Conservation (phyloP, 1,140 invertebrate genomes). For the Drosophila pruinosa region DNA sequence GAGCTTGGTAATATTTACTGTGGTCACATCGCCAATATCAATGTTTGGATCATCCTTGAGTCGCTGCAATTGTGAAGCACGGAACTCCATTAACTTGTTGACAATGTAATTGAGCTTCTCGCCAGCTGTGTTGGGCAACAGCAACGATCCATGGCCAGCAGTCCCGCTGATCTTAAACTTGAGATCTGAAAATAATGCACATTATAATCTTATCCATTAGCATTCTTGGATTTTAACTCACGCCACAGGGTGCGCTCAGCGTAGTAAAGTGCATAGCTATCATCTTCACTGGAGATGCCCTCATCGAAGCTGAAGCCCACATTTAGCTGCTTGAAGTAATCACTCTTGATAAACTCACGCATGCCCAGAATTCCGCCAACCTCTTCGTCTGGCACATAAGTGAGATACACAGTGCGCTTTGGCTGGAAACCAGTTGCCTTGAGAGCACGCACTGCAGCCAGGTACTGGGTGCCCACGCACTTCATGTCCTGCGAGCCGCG, state of each 20-base stretch:
- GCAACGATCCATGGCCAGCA: conserved; percentile 94
- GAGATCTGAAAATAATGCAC: conserved; percentile 33
- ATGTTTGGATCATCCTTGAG: conserved; percentile 86
- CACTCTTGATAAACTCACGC: conserved; percentile 89
- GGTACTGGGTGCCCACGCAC: conserved; percentile 89
- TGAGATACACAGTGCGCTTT: conserved; percentile 88
- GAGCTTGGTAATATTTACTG: conserved; percentile 93
- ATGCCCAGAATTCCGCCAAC: conserved; percentile 93
- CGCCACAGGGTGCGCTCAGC: conserved; percentile 90
- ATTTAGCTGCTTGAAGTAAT: conserved; percentile 92
- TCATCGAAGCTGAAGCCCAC: conserved; percentile 96
- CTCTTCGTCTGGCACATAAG: conserved; percentile 96
- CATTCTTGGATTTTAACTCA: conserved; percentile 65
- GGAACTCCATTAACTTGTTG: conserved; percentile 90
- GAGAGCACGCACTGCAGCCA: conserved; percentile 86
- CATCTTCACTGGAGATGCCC: conserved; percentile 87
- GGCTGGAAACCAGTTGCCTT: conserved; percentile 85
- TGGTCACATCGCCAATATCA: conserved; percentile 92
- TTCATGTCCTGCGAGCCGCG: conserved; percentile 94
- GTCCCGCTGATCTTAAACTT: conserved; percentile 84
- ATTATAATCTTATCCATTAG: not conserved
- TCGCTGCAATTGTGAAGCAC: conserved; percentile 87
- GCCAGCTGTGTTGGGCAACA: conserved; percentile 92
- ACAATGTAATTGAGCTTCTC: conserved; percentile 92
- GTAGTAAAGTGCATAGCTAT: conserved; percentile 89